phyloP scores from a whole-genome alignment of 2,888 invertebrate species.

The Athalia circularis region DNA sequence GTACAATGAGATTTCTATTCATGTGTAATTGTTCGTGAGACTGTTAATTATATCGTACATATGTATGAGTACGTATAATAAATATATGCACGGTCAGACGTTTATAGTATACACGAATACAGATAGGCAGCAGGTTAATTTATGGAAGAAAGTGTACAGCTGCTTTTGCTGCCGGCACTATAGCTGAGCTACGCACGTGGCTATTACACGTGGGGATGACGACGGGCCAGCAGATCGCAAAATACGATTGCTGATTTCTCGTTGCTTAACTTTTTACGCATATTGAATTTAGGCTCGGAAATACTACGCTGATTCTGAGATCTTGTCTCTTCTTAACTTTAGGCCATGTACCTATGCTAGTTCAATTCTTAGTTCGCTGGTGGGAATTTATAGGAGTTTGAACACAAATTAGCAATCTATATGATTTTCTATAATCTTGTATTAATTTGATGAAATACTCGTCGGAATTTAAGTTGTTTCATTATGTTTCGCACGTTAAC shows the following conservation, averaged over 20 bases:
- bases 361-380: no score
- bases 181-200: neutral
- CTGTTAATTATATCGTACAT: neutral
- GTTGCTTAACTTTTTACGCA: neutral
- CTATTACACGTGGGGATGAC: neutral
- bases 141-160: conserved; percentile 8
- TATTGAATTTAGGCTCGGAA: conserved; percentile 44
- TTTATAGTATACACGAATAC: neutral
- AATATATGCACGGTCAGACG: neutral
- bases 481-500: no score
- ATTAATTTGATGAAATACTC: no score
- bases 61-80: neutral
- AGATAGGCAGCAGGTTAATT: conserved; percentile 14
- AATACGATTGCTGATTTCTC: neutral
- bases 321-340: no score
- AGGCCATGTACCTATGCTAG: no score
- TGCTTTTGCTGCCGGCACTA: neutral
- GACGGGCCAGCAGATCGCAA: neutral
- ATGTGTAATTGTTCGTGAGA: no score
- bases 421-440: no score
- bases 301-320: no score
- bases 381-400: no score
- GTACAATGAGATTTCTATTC: no score
- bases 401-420: no score
- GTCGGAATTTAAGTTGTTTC: no score